Evolutionary conservation across 2,888 invertebrate genomes (phyloP), one percentile per base, ranked within the genome.

Genomic region (Chymomyza caudatula): DNA sequence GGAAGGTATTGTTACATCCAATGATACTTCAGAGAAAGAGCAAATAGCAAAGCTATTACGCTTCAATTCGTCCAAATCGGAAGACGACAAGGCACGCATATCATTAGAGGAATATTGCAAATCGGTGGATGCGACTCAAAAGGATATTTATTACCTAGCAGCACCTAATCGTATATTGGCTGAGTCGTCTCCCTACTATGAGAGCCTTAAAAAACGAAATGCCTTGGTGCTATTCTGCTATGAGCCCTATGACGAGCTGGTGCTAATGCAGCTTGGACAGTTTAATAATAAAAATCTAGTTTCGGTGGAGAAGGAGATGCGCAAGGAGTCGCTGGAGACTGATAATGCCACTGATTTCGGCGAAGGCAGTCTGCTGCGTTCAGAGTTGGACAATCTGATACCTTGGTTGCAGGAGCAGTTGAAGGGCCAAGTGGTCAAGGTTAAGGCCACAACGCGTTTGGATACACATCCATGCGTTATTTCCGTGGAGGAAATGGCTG

Each of bases 231-330:
- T 99, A 13, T 99, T 98, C 91, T 97, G 98, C 87, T 98, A 96
- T 85, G 98, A 99, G 88, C 95, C 96, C n/a, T 98, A 98, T 82
- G 99, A 99, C 89, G 99, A 99, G 90, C 91, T 99, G 60, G 97
- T 98, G 2, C 91, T 99, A 19, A 94, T 97, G 93, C 97, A 98
- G 85, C 91, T 98, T 63, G 94, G 94, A 2, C 85, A 86, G 71
- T 99, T 96, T 89, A 94, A 94, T 72, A 93, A 94, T 54, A 92
- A 94, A 78, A 92, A 92, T 66, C 91, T 99, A 4, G 94, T 95
- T 2, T 98, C 98, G 0, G 96, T 97, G 0, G 99, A 99, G 90
- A 98, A 97, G 87, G 98, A 98, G 90, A 95, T 97, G 94, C 93
- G 95, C 59, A 93, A 94, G 73, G 94, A 94, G 82, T 86, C 86